Base-by-base conservation (phyloP, 2,888 invertebrate genomes). In the Neoaliturus tenellus region DNA sequence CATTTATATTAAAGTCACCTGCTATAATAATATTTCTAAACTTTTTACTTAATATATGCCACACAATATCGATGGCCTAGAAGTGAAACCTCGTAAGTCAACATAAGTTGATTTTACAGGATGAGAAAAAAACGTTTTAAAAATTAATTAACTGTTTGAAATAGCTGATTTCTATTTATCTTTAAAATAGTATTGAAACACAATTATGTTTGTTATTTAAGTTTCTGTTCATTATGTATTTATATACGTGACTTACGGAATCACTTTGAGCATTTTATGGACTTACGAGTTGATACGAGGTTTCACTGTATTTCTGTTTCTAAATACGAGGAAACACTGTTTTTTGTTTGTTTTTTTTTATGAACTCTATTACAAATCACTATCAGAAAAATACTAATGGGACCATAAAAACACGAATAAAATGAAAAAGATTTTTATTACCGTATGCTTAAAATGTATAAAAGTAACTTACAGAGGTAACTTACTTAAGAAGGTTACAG, bases 61-160 rank as follows among this genome's bases (percentile, higher is more conserved):
- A n/a, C n/a, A n/a, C n/a, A n/a, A n/a, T n/a, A n/a, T n/a, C n/a
- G n/a, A n/a, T n/a, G n/a, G n/a, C n/a, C n/a, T n/a, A n/a, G n/a
- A n/a, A n/a, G n/a, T n/a, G n/a, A n/a, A n/a, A n/a, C n/a, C n/a
- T n/a, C n/a, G n/a, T n/a, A n/a, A n/a, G n/a, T n/a, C n/a, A n/a
- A n/a, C n/a, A n/a, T 20, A 25, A 12, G 78, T 51, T 4, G 48
- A 78, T 14, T 78, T 78, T 78, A 25, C 78, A 78, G 41, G 23
- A 78, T 31, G 25, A 5, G 31, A 78, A 78, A 41, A 78, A 78
- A 78, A 78, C 10, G 67, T 67, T 25, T 67, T 67, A 31, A 25
- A 58, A 58, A 58, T 62, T 23, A 12, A 67, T 6, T 14, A 55
- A 23, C 5, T 55, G 20, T 5, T 14, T n/a, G 31, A 33, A 0